These are phyloP conservation scores for Siphlonurus alternatus DNA, from an alignment of 2,888 invertebrate genomes.

Conservation along the genomic window DNA sequence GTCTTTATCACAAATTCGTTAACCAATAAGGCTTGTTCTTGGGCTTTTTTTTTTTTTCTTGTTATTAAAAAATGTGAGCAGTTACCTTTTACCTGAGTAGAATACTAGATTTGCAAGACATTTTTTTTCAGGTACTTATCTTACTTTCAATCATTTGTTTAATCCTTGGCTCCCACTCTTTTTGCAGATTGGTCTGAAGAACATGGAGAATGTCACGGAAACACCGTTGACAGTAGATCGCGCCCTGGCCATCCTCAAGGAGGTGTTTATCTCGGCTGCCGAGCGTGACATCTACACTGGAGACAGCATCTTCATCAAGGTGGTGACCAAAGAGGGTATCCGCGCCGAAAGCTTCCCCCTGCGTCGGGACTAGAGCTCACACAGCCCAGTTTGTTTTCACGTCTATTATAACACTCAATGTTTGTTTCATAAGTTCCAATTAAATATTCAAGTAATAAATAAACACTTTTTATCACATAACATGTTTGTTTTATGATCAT, in stretches of 20 bases:
- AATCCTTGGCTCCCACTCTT: background rate
- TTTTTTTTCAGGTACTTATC: too few species aligned
- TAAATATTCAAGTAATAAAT: background rate
- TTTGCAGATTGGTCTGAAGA: constrained; percentile 63
- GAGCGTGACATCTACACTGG: constrained; percentile 97
- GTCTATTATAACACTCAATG: too few species aligned
- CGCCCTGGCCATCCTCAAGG: constrained; percentile 73
- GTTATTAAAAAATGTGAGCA: too few species aligned
- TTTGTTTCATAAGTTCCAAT: too few species aligned
- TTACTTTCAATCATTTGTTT: too few species aligned
- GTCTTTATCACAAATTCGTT: too few species aligned
- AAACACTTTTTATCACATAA: background rate
- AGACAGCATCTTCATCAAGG: constrained; percentile 68
- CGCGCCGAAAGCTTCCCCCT: constrained; percentile 54
- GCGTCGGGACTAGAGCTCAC: constrained; percentile 64
- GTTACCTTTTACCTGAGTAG: too few species aligned
- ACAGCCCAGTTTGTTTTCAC: background rate
- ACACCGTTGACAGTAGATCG: constrained; percentile 55
- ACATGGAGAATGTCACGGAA: constrained; percentile 47
- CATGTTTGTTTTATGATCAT: too few species aligned
- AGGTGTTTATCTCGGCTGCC: constrained; percentile 93
- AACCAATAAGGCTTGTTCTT: too few species aligned
- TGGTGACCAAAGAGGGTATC: constrained; percentile 78
- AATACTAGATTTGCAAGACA: too few species aligned
- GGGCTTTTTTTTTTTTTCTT: too few species aligned